Conservation (phyloP, 2,888 invertebrate genomes). For the Cremastinae sp. region DNA sequence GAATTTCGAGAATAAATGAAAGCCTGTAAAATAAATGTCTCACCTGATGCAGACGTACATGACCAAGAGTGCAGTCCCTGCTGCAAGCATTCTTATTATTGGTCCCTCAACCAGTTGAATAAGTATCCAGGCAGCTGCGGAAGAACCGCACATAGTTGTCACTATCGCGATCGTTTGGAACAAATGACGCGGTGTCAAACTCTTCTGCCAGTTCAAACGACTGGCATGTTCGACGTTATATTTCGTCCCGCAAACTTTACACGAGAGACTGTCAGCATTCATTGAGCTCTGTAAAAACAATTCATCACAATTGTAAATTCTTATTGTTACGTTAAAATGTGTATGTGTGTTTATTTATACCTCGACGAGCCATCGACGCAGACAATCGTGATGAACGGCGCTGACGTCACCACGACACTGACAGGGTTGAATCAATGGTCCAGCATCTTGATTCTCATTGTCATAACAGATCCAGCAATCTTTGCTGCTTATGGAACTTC, state of each 20-base stretch:
- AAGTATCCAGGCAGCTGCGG: conserved; percentile 89
- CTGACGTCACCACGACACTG: conserved; percentile 96
- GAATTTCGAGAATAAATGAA: not conserved
- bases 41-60: conserved; percentile 92
- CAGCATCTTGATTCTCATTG: conserved; percentile 86
- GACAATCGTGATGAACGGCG: conserved; percentile 94
- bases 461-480: conserved; percentile 98
- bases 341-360: conserved; percentile 82
- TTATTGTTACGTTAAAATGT: not conserved
- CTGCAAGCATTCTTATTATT: conserved; percentile 89
- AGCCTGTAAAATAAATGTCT: conserved; percentile 64
- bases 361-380: conserved; percentile 94
- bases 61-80: conserved; percentile 90
- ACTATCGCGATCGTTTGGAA: conserved; percentile 90
- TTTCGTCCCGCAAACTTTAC: conserved; percentile 92
- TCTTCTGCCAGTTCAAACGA: conserved; percentile 91
- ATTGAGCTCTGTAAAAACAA: conserved; percentile 83
- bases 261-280: conserved; percentile 86
- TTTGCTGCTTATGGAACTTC: conserved; percentile 82
- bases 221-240: conserved; percentile 90
- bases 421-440: conserved; percentile 93
- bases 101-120: conserved; percentile 90
- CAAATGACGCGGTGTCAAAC: conserved; percentile 92
- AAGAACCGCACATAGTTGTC: conserved; percentile 88
- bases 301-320: not conserved